Percentiles rank a stretch among this genome's conserved stretches.
These are phyloP conservation scores for Hypotaenidia okinawae DNA, from an alignment of 2,797 vertebrate genomes.

Conservation along the genomic window DNA sequence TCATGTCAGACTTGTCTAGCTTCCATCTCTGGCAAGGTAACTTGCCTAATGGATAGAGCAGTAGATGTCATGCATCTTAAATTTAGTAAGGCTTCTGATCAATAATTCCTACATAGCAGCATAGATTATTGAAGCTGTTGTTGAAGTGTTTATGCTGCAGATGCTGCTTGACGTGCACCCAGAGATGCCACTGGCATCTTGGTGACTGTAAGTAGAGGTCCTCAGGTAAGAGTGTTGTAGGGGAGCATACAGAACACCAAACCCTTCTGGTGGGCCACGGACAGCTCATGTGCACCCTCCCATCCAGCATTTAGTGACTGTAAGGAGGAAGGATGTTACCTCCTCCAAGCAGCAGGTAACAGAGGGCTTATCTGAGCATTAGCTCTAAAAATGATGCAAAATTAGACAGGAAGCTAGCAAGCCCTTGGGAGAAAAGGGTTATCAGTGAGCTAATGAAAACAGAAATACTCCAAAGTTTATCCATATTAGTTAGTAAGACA, in stretches of 20 bases:
- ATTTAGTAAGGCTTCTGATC: not conserved
- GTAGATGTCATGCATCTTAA: not conserved
- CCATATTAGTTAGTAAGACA: not conserved
- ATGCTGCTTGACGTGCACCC: not conserved
- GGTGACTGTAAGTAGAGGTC: rapidly evolving
- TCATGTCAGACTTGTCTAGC: not conserved
- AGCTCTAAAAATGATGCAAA: not conserved
- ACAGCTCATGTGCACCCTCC: not conserved
- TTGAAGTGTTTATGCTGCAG: not conserved
- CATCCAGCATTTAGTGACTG: not conserved
- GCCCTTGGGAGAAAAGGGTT: rapidly evolving
- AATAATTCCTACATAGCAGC: not conserved
- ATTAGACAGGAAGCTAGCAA: not conserved
- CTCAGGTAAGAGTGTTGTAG: not conserved
- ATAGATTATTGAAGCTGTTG: not conserved
- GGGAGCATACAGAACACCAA: rapidly evolving
- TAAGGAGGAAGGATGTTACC: not conserved
- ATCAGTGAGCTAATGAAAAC: not conserved
- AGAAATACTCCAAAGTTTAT: not conserved
- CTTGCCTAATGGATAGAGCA: not conserved
- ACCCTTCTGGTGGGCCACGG: not conserved
- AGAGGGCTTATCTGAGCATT: not conserved
- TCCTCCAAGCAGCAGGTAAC: not conserved
- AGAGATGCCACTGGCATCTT: not conserved
- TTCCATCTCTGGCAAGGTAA: not conserved